Percentiles rank a stretch among this genome's conserved stretches.
Conservation (phyloP, 2,113 vertebrate species). For the Oryzias melastigma region DNA sequence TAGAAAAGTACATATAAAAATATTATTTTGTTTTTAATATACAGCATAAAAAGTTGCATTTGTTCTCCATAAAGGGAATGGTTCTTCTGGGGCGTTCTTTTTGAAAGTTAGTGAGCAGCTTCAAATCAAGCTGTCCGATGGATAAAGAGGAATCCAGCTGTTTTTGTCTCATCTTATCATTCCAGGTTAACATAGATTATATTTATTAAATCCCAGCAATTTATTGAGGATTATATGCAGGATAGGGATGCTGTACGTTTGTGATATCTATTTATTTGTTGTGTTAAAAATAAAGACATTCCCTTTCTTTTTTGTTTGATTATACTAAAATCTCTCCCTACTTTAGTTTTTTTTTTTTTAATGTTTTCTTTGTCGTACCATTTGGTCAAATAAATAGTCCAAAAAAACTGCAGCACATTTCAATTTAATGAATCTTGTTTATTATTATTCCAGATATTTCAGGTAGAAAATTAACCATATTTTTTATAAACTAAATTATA, state of each 20-base stretch:
- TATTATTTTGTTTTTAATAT: too few relatives aligned
- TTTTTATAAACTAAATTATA: too few relatives aligned
- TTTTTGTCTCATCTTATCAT: conserved; percentile 17
- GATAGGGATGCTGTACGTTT: conserved; percentile 15
- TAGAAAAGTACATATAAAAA: too few relatives aligned
- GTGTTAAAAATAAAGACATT: conserved; percentile 24
- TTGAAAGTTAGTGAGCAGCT: too few relatives aligned
- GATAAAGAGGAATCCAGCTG: background rate
- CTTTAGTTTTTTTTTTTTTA: conserved; percentile 36
- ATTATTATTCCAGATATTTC: too few relatives aligned
- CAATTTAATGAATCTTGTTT: conserved; percentile 2
- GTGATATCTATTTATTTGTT: conserved; percentile 50
- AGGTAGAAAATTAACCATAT: too few relatives aligned
- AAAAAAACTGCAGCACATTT: conserved; percentile 43
- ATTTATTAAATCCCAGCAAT: conserved; percentile 19
- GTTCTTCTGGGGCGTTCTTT: too few relatives aligned
- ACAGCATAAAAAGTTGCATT: too few relatives aligned
- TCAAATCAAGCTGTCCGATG: too few relatives aligned
- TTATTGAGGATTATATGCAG: conserved; percentile 4
- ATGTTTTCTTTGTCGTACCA: conserved; percentile 58
- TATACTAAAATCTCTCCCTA: conserved; percentile 12
- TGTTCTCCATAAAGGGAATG: too few relatives aligned
- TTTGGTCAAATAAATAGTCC: conserved; percentile 28
- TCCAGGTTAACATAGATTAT: conserved; percentile 29
- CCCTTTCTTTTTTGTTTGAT: conserved; percentile 25